These are phyloP conservation scores for Erythrolamprus reginae DNA, from an alignment of 2,113 vertebrate species.

Conservation along the genomic window DNA sequence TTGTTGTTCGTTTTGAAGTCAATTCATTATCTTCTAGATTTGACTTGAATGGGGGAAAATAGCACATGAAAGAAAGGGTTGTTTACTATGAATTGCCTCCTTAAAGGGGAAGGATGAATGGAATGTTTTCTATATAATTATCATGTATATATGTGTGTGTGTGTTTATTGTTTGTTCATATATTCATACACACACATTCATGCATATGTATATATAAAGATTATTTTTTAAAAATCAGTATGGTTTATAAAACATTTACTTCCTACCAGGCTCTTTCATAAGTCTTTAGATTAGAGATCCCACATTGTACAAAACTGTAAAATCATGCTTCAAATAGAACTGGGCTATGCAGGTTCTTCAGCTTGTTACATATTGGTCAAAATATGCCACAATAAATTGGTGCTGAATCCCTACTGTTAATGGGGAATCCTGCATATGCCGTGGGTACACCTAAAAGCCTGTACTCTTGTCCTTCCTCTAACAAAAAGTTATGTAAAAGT, in stretches of 20 bases:
- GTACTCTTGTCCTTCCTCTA: background rate
- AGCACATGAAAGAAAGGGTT: background rate
- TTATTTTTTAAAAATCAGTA: no score
- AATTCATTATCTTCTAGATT: background rate
- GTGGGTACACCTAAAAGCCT: background rate
- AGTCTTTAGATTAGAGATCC: background rate
- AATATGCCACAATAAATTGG: background rate
- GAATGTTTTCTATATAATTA: no score
- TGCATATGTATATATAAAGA: no score
- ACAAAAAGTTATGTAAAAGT: background rate
- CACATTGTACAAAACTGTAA: background rate
- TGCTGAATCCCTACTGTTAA: background rate
- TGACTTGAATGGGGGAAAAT: background rate
- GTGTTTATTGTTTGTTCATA: no score
- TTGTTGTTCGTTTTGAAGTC: background rate
- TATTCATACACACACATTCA: no score
- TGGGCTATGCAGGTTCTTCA: background rate
- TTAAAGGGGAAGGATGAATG: background rate
- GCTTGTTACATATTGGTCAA: background rate
- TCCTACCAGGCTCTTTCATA: background rate
- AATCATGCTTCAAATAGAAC: background rate
- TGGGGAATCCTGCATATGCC: background rate
- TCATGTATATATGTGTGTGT: no score
- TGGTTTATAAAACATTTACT: no score
- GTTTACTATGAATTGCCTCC: background rate